Conservation (phyloP, 2,888 invertebrate species). For the Leptinotarsa tumamoca region DNA sequence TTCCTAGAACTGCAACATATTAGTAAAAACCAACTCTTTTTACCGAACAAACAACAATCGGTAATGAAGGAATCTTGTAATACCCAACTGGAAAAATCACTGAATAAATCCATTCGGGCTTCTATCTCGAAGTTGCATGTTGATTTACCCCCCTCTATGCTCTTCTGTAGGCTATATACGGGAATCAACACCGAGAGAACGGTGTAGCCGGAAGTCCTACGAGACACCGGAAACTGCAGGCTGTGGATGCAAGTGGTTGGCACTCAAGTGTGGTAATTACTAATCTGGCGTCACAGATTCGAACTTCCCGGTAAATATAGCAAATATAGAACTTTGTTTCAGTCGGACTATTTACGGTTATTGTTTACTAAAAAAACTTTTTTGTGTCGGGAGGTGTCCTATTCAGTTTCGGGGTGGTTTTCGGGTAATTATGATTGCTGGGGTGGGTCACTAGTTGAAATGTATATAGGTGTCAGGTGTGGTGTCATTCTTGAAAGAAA, state of each 20-base stretch:
- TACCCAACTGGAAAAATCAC: too few species aligned
- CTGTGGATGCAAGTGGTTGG: not conserved
- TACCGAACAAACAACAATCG: too few species aligned
- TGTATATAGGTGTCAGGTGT: not conserved
- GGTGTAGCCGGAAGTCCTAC: not conserved
- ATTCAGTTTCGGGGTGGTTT: not conserved
- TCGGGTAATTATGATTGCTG: too few species aligned
- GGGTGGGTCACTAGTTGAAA: not conserved
- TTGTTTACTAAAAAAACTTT: not conserved
- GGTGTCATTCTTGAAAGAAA: not conserved
- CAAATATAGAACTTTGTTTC: not conserved
- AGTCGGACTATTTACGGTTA: not conserved
- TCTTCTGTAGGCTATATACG: not conserved
- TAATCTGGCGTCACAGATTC: not conserved
- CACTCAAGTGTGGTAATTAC: not conserved
- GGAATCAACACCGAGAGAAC: not conserved
- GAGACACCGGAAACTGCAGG: constrained; percentile 4
- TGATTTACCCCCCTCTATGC: not conserved
- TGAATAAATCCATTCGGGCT: not conserved
- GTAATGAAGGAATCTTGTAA: too few species aligned
- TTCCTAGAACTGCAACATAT: too few species aligned
- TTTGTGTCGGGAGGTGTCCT: not conserved
- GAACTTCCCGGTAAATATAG: not conserved
- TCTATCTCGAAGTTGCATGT: not conserved
- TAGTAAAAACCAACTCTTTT: too few species aligned